These are phyloP conservation scores for Osmerus eperlanus DNA, from an alignment of 2,113 vertebrate genomes.

Conservation along the genomic window DNA sequence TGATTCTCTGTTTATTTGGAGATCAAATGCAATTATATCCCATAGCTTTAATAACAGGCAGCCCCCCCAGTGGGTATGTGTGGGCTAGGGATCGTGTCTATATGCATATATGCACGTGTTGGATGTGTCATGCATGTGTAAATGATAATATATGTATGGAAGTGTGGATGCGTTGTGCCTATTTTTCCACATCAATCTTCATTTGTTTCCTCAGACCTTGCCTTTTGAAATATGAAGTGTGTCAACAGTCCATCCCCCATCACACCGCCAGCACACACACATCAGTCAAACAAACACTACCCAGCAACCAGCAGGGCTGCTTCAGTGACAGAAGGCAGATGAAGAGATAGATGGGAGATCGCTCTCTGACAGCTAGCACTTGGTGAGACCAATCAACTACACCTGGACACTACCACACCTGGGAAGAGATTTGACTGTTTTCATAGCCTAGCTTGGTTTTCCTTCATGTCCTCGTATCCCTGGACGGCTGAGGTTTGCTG, in stretches of 20 bases:
- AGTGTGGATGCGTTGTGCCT: constrained; percentile 51
- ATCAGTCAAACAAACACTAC: constrained; percentile 61
- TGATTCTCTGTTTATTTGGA: constrained; percentile 76
- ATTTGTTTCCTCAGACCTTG: constrained; percentile 71
- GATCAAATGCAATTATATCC: constrained; percentile 80
- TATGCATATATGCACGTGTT: neutral
- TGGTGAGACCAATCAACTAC: constrained; percentile 62
- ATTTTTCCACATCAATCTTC: constrained; percentile 73
- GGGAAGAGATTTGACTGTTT: too few species aligned
- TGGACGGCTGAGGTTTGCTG: too few species aligned
- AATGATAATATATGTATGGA: constrained; percentile 71
- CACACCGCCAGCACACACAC: constrained; percentile 56
- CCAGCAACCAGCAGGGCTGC: constrained; percentile 46
- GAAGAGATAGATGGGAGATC: constrained; percentile 61
- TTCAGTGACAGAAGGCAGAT: constrained; percentile 37
- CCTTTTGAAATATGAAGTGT: constrained; percentile 74
- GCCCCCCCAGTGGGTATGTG: constrained; percentile 59
- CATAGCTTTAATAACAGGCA: constrained; percentile 73
- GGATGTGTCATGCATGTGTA: constrained; percentile 63
- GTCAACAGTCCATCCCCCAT: constrained; percentile 63
- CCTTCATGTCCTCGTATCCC: too few species aligned
- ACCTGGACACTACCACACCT: neutral
- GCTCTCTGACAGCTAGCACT: constrained; percentile 70
- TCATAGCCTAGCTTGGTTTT: too few species aligned
- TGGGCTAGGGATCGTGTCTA: constrained; percentile 30